Conservation (phyloP, 1,140 invertebrate species). For the Papilio aristodemus region DNA sequence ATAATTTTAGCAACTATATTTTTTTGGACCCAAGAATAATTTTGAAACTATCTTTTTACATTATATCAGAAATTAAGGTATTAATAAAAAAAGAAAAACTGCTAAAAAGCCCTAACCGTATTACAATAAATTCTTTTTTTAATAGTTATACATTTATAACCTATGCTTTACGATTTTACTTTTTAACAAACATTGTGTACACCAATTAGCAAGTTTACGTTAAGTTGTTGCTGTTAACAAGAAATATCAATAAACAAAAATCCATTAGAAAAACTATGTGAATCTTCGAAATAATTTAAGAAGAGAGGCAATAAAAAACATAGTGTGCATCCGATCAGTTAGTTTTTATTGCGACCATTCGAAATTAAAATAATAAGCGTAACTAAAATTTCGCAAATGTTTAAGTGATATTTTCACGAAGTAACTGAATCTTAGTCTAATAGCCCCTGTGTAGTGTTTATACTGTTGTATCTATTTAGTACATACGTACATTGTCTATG, state of each 20-base stretch:
- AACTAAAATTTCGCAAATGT: not conserved
- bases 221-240: not conserved
- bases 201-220: not conserved
- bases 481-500: too few species aligned
- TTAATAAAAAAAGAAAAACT: too few species aligned
- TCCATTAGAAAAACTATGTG: conserved; percentile 4
- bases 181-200: not conserved
- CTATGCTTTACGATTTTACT: not conserved
- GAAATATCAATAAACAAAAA: not conserved
- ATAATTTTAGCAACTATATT: too few species aligned
- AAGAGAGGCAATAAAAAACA: not conserved
- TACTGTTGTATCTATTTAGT: too few species aligned
- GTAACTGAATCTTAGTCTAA: not conserved
- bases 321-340: not conserved
- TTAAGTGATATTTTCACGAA: not conserved
- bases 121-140: too few species aligned
- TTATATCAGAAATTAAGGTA: too few species aligned
- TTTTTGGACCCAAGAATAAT: too few species aligned
- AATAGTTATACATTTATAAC: too few species aligned
- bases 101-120: too few species aligned
- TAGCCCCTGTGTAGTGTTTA: too few species aligned
- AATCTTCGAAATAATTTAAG: not conserved
- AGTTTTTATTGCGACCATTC: not conserved
- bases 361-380: not conserved
- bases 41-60: too few species aligned